Percentiles rank a stretch among this genome's conserved stretches.
These are phyloP conservation scores for Erebia epiphron DNA, from an alignment of 2,888 invertebrate species.

Conservation along the genomic window DNA sequence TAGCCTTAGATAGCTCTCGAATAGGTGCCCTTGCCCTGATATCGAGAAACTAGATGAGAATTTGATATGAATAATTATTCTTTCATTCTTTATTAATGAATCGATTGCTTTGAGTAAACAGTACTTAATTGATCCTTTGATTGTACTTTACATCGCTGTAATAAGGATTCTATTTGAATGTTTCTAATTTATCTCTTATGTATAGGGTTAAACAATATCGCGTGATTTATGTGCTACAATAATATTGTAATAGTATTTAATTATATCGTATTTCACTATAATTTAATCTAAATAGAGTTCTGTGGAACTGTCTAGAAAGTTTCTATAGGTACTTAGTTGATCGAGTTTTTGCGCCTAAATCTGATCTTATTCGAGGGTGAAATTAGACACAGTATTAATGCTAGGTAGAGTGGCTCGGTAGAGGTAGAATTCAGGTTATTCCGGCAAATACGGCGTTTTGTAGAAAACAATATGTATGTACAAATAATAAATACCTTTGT, in stretches of 20 bases:
- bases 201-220: not conserved
- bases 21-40: conserved; percentile 21
- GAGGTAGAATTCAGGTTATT: too few species aligned
- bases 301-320: not conserved
- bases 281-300: not conserved
- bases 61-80: conserved; percentile 25
- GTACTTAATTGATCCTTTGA: conserved; percentile 1
- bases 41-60: conserved; percentile 22
- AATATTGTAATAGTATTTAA: conserved; percentile 4
- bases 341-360: not conserved
- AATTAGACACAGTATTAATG: too few species aligned
- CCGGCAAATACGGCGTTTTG: too few species aligned
- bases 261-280: not conserved
- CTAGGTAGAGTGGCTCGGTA: too few species aligned
- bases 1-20: conserved; percentile 18
- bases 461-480: too few species aligned
- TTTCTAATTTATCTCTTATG: not conserved
- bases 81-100: conserved; percentile 15
- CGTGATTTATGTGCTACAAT: conserved; percentile 9
- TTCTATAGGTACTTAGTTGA: not conserved
- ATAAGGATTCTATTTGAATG: conserved; percentile 1
- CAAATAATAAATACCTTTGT: too few species aligned
- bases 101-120: conserved; percentile 10
- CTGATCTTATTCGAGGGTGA: too few species aligned
- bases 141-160: not conserved